Conservation (phyloP, 2,113 vertebrate genomes). For the Amblyopsis rosae region DNA sequence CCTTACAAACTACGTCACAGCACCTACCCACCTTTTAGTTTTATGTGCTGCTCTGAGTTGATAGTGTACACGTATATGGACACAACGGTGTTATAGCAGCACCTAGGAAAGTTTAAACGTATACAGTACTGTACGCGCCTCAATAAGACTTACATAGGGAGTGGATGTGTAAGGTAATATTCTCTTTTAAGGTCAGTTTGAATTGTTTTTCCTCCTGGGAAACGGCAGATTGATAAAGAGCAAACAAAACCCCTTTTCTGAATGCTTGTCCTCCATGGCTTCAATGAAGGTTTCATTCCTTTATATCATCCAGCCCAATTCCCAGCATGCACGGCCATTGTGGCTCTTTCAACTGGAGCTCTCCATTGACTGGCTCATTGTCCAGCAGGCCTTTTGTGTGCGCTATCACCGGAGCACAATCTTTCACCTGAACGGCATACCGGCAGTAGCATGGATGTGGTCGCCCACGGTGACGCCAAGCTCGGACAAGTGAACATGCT, state of each 20-base stretch:
- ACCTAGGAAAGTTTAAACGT: constrained; percentile 41
- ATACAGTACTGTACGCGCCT: constrained; percentile 21
- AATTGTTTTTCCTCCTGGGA: constrained; percentile 77
- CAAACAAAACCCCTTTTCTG: constrained; percentile 77
- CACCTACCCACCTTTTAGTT: constrained; percentile 42
- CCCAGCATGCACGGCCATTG: constrained; percentile 77
- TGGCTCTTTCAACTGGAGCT: constrained; percentile 73
- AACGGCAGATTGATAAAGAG: constrained; percentile 72
- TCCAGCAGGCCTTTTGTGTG: constrained; percentile 71
- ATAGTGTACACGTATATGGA: constrained; percentile 24
- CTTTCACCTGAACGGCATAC: constrained; percentile 75
- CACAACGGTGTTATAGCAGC: constrained; percentile 33
- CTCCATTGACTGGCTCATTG: constrained; percentile 77
- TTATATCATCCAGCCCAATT: constrained; percentile 76
- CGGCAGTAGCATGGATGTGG: constrained; percentile 47
- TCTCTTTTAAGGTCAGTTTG: constrained; percentile 75
- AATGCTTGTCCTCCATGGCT: constrained; percentile 76
- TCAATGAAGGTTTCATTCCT: constrained; percentile 76
- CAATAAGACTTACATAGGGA: constrained; percentile 54
- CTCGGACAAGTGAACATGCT: constrained; percentile 39
- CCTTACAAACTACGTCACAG: constrained; percentile 36
- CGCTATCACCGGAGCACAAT: constrained; percentile 73
- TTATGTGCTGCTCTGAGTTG: constrained; percentile 5
- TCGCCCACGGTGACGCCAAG: constrained; percentile 46
- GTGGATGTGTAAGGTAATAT: constrained; percentile 72